Percentiles rank a stretch among this genome's conserved stretches.
phyloP scores from a whole-genome alignment of 1,140 invertebrate species.

The Hylyphantes graminicola region DNA sequence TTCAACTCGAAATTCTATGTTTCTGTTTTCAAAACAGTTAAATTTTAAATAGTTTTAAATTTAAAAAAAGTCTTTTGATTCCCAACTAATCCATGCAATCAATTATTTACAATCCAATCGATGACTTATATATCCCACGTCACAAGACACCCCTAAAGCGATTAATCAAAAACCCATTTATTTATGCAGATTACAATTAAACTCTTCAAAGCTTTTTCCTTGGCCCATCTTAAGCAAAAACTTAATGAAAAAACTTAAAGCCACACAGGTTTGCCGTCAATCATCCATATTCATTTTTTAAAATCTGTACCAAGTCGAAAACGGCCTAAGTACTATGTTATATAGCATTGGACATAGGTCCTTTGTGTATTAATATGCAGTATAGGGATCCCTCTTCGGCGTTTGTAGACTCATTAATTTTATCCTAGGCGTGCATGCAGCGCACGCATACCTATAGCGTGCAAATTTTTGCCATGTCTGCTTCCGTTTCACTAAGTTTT shows the following conservation, averaged over 20 bases:
- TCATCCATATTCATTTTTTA: not conserved
- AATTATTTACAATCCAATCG: too few species aligned
- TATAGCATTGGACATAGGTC: too few species aligned
- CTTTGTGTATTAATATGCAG: not conserved
- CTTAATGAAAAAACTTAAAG: conserved; percentile 14
- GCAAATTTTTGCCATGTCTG: conserved; percentile 8
- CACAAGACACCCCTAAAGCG: not conserved
- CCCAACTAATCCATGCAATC: too few species aligned
- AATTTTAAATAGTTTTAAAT: too few species aligned
- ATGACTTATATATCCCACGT: not conserved
- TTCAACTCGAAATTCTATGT: too few species aligned
- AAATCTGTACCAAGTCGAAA: not conserved
- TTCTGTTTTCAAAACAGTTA: too few species aligned
- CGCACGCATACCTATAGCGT: conserved; percentile 17
- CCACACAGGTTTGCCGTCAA: conserved; percentile 26
- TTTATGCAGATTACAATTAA: conserved; percentile 34
- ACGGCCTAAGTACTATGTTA: not conserved
- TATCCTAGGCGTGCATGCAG: conserved; percentile 11
- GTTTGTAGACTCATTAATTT: conserved; percentile 25
- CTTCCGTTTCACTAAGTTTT: not conserved
- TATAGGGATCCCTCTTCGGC: not conserved
- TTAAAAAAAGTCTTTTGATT: too few species aligned
- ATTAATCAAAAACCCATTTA: conserved; percentile 46
- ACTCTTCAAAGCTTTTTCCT: not conserved
- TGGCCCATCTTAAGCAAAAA: conserved; percentile 1